phyloP scores from a whole-genome alignment of 2,797 vertebrate genomes.

The Peromyscus melanophrys region DNA sequence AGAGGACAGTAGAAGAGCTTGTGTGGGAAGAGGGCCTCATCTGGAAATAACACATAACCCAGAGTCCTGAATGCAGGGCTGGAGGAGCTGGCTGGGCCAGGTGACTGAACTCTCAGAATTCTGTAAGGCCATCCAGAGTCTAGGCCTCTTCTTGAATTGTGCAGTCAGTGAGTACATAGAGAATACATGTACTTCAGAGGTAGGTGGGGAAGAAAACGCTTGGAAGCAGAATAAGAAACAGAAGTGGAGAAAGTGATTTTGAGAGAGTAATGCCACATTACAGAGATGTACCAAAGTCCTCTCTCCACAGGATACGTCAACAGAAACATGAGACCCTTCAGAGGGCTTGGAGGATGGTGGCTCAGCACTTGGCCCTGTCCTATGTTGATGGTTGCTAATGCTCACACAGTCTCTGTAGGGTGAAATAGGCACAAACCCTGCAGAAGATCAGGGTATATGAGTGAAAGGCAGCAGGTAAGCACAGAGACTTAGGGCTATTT shows the following conservation, averaged over 20 bases:
- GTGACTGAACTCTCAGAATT: background rate
- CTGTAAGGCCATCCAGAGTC: background rate
- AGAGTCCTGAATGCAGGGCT: background rate
- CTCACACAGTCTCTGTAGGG: no score
- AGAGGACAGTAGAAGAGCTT: background rate
- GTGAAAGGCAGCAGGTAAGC: background rate
- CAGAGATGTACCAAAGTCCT: background rate
- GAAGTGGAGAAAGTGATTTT: background rate
- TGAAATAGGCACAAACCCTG: background rate
- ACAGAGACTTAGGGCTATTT: background rate
- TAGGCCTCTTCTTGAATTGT: background rate
- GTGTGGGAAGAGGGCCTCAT: background rate
- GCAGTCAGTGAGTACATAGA: background rate
- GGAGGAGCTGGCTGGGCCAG: no score
- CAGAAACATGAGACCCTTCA: background rate
- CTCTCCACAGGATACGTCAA: background rate
- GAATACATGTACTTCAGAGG: background rate
- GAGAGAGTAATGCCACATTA: background rate
- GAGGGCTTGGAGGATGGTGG: background rate
- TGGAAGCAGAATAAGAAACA: background rate
- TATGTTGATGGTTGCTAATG: background rate
- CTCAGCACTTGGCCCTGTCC: rapidly evolving
- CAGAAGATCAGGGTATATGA: background rate
- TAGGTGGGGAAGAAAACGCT: background rate
- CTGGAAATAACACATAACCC: background rate